Evolutionary conservation across 2,888 invertebrate genomes (phyloP).

Genomic region (Melieria omissa): DNA sequence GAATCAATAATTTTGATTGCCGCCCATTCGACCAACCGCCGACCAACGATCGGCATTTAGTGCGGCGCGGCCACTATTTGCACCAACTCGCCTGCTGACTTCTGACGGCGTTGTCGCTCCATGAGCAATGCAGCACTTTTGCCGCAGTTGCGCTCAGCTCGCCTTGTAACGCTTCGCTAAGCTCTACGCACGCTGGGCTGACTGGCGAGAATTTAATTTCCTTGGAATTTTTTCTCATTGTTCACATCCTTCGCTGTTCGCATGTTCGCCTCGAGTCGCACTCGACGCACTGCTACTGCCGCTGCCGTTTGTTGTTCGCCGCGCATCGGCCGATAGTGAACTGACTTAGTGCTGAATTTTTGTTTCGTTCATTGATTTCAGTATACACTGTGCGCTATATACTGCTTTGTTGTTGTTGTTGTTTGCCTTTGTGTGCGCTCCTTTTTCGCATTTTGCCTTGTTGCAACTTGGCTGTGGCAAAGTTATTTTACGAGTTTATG

Average conservation of each 20-base stretch:
- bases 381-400: background rate
- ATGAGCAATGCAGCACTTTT: background rate
- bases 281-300: too few species aligned
- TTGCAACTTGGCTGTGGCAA: background rate
- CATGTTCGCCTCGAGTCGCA: background rate
- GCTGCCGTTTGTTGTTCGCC: slow-evolving; percentile 3
- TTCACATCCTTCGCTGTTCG: slow-evolving; percentile 19
- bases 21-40: background rate
- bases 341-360: background rate
- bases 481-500: background rate
- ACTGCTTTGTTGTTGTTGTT: slow-evolving; percentile 5
- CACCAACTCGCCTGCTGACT: too few species aligned
- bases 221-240: slow-evolving; percentile 36
- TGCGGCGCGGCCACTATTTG: too few species aligned
- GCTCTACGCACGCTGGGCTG: slow-evolving; percentile 2
- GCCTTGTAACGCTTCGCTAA: background rate
- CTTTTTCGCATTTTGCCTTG: background rate
- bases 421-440: background rate
- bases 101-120: background rate
- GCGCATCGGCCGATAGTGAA: background rate
- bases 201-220: slow-evolving; percentile 39
- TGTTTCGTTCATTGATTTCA: slow-evolving; percentile 17
- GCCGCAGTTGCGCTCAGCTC: too few species aligned
- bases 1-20: slow-evolving; percentile 31
- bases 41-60: background rate